Percentiles rank a stretch among this genome's conserved stretches.
Evolutionary conservation across 1,140 invertebrate species (phyloP).

Genomic region (Pogonognathellus flavescens): DNA sequence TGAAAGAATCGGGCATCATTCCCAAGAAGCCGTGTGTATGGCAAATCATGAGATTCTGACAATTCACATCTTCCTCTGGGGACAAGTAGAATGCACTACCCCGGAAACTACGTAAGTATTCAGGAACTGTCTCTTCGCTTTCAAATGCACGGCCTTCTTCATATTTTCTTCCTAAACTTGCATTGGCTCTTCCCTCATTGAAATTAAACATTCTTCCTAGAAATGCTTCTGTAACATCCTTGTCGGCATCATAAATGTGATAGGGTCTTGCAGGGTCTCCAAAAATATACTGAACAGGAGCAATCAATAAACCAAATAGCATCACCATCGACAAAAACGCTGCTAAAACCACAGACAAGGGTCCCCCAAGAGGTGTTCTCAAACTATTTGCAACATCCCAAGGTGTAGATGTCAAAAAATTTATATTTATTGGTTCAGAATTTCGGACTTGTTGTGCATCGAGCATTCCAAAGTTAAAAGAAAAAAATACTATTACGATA

Average conservation of each 20-base stretch:
- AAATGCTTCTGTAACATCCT: not conserved
- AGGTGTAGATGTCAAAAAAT: conserved; percentile 60
- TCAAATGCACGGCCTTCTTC: not conserved
- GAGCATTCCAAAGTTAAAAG: not conserved
- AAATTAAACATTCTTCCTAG: not conserved
- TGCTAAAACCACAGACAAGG: conserved; percentile 54
- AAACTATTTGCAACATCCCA: conserved; percentile 65
- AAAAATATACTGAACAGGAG: conserved; percentile 61
- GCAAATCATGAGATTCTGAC: conserved; percentile 62
- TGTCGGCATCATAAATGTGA: conserved; percentile 53
- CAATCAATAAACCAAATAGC: conserved; percentile 56
- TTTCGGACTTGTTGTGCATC: conserved; percentile 25
- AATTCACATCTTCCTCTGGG: conserved; percentile 58
- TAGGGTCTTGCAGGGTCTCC: conserved; percentile 53
- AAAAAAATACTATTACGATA: not conserved
- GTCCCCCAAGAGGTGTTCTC: conserved; percentile 60
- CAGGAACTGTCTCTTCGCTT: not conserved
- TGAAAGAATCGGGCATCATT: conserved; percentile 36
- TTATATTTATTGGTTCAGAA: conserved; percentile 61
- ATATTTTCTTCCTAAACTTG: too few relatives aligned
- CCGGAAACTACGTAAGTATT: conserved; percentile 50
- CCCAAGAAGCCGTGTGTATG: conserved; percentile 65
- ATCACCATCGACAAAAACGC: conserved; percentile 52
- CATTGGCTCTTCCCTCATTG: not conserved
- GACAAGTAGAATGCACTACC: conserved; percentile 60